Conservation (phyloP, 2,113 vertebrate genomes). For the Ameiurus melas region DNA sequence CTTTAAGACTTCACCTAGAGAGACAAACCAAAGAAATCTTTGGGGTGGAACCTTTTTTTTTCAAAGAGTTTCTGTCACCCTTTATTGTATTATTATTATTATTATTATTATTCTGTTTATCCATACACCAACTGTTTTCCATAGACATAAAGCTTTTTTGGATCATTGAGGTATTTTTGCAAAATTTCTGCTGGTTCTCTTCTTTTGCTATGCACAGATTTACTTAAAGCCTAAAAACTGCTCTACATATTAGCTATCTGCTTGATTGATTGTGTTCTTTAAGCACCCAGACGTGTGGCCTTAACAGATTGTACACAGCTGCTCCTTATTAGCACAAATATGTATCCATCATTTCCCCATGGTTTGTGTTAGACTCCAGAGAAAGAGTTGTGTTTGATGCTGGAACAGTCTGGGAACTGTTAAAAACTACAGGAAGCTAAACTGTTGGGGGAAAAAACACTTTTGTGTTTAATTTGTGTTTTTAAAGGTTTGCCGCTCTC, state of each 20-base stretch:
- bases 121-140: neutral
- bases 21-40: neutral
- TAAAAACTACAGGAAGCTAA: neutral
- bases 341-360: neutral
- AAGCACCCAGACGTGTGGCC: neutral
- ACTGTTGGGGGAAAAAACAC: neutral
- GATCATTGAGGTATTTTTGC: neutral
- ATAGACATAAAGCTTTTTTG: neutral
- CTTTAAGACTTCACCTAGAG: neutral
- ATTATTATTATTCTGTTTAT: too few species aligned
- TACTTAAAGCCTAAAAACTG: neutral
- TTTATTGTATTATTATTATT: neutral
- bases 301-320: neutral
- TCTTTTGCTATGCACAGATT: neutral
- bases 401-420: neutral
- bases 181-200: neutral
- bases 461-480: neutral
- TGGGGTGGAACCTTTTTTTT: neutral
- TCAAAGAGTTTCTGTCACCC: neutral
- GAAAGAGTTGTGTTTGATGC: neutral
- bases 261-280: neutral
- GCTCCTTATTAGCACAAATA: neutral
- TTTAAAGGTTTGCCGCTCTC: neutral
- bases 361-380: neutral
- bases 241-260: neutral